Evolutionary conservation across 1,140 invertebrate species (phyloP).

Genomic region (Drosophila sulfurigaster): DNA sequence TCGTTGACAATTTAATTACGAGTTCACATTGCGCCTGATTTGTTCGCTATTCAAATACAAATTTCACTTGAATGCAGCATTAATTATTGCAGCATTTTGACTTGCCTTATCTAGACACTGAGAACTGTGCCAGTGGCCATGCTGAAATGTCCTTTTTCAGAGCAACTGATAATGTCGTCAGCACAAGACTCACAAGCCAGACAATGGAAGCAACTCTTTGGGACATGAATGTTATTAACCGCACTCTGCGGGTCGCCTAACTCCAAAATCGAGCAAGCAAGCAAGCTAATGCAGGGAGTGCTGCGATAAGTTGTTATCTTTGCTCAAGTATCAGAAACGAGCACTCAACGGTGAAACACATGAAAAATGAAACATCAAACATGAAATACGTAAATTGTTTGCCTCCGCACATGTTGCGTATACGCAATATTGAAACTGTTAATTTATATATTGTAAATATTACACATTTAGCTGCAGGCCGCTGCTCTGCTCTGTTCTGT

Average conservation of each 20-base stretch:
- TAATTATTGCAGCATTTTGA: slow-evolving; percentile 71
- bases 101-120: slow-evolving; percentile 13
- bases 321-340: slow-evolving; percentile 13
- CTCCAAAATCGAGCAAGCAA: background rate
- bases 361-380: background rate
- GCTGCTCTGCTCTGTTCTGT: background rate
- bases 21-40: slow-evolving; percentile 51
- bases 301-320: slow-evolving; percentile 6
- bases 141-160: slow-evolving; percentile 4
- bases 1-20: slow-evolving; percentile 72
- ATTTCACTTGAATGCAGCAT: slow-evolving; percentile 63
- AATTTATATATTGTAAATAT: slow-evolving; percentile 12
- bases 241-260: slow-evolving; percentile 19
- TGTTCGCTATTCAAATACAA: slow-evolving; percentile 66
- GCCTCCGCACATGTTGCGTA: background rate
- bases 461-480: slow-evolving; percentile 29
- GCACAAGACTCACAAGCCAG: slow-evolving; percentile 4
- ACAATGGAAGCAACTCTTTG: slow-evolving; percentile 21
- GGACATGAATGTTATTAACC: slow-evolving; percentile 3
- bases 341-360: slow-evolving; percentile 10
- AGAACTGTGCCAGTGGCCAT: background rate
- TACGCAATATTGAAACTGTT: slow-evolving; percentile 22
- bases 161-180: slow-evolving; percentile 36
- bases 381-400: background rate
- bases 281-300: background rate